These are phyloP conservation scores for Zaprionus inermis DNA, from an alignment of 1,140 invertebrate species.

Conservation along the genomic window DNA sequence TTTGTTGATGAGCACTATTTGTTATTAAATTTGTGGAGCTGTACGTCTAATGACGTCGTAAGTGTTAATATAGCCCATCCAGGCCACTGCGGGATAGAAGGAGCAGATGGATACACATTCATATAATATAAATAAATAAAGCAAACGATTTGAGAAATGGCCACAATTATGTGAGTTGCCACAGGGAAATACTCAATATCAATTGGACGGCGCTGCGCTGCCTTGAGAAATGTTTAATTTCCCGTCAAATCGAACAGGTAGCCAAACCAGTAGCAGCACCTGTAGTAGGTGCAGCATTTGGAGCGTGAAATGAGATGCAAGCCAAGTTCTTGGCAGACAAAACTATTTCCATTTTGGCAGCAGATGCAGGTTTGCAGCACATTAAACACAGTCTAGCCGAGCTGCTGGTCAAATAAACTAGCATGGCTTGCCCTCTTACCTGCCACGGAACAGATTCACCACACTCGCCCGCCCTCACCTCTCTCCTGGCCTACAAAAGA, in stretches of 20 bases:
- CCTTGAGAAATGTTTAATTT: constrained; percentile 33
- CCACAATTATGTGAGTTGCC: constrained; percentile 11
- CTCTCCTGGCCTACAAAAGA: not conserved
- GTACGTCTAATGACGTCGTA: constrained; percentile 43
- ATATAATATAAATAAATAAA: constrained; percentile 2
- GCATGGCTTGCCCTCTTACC: not conserved
- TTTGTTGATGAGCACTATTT: constrained; percentile 62
- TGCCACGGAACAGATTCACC: not conserved
- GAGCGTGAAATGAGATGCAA: constrained; percentile 16
- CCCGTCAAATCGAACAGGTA: constrained; percentile 46
- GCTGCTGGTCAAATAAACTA: constrained; percentile 1
- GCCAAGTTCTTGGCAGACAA: not conserved
- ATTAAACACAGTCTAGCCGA: constrained; percentile 46
- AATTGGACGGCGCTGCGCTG: not conserved
- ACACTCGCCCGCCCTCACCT: not conserved
- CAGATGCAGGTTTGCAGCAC: constrained; percentile 48
- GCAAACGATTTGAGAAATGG: constrained; percentile 24
- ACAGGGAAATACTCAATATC: constrained; percentile 14
- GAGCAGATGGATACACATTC: not conserved
- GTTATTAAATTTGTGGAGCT: constrained; percentile 57
- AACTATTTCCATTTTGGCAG: constrained; percentile 59
- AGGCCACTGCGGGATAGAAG: not conserved
- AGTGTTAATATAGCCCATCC: constrained; percentile 33
- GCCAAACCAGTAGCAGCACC: not conserved
- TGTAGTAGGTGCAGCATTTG: not conserved